phyloP scores from a whole-genome alignment of 2,797 vertebrate species.

The Morelia viridis region DNA sequence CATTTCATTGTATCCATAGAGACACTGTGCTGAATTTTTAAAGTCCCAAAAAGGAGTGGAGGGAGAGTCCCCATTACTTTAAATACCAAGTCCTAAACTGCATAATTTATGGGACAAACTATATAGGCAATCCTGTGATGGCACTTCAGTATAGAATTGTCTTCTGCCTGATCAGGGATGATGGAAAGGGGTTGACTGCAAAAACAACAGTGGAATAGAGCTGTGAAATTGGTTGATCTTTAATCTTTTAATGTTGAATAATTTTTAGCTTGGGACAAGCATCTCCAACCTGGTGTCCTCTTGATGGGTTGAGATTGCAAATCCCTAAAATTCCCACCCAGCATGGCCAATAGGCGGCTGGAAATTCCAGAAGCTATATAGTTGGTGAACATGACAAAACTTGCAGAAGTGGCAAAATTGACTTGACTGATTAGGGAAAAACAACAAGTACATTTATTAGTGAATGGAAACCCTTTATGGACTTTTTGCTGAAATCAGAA shows the following conservation, averaged over 20 bases:
- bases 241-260: not conserved
- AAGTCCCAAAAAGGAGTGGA: not conserved
- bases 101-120: not conserved
- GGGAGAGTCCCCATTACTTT: not conserved
- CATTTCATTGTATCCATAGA: slow-evolving; percentile 1
- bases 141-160: not conserved
- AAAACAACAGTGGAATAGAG: not conserved
- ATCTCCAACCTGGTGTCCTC: not conserved
- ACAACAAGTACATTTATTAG: not conserved
- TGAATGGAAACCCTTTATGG: not conserved
- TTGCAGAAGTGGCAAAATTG: not conserved
- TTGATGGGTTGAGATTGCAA: not conserved
- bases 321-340: not conserved
- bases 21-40: not conserved
- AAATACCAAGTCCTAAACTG: not conserved
- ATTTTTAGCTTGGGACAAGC: not conserved
- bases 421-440: not conserved
- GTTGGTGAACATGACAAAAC: not conserved
- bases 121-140: not conserved
- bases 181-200: not conserved
- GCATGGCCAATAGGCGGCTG: not conserved
- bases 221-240: not conserved
- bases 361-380: not conserved
- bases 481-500: not conserved
- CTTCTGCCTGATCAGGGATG: not conserved